phyloP scores from a whole-genome alignment of 2,113 vertebrate genomes.

The Otolemur garnettii region DNA sequence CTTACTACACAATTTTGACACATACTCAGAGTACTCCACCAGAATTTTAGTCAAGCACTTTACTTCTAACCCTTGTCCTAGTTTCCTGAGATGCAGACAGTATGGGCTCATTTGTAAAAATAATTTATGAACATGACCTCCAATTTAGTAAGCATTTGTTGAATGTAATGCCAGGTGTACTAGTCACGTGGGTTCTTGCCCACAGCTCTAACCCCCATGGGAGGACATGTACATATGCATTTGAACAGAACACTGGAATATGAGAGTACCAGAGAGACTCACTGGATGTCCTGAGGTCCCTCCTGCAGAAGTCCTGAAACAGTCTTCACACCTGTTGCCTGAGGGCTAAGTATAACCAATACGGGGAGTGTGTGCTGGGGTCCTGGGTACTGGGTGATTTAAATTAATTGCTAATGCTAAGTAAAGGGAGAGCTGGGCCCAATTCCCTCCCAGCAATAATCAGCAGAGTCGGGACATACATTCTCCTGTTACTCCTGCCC shows the following conservation, averaged over 20 bases:
- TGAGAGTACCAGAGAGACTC: not conserved
- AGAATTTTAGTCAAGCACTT: constrained; percentile 17
- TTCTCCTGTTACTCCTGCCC: not conserved
- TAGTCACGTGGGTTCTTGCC: not conserved
- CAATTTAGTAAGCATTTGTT: not conserved
- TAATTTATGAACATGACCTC: not conserved
- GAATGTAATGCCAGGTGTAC: not conserved
- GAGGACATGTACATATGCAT: not conserved
- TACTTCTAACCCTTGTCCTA: not conserved
- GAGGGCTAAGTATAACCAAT: not conserved
- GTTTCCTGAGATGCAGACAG: not conserved
- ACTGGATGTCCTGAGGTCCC: not conserved
- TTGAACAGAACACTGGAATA: not conserved
- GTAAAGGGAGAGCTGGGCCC: not conserved
- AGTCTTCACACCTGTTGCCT: not conserved
- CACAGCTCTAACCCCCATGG: constrained; percentile 1
- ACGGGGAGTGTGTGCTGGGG: not conserved
- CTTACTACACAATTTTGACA: not conserved
- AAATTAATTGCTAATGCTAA: constrained; percentile 7
- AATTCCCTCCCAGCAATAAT: not conserved
- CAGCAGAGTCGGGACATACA: not conserved
- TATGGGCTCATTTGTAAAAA: constrained; percentile 29
- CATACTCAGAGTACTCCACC: not conserved
- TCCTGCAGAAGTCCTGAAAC: not conserved
- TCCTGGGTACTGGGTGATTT: constrained; percentile 2